Base-by-base conservation (phyloP, 2,888 invertebrate species). In the Drosophila differens region DNA sequence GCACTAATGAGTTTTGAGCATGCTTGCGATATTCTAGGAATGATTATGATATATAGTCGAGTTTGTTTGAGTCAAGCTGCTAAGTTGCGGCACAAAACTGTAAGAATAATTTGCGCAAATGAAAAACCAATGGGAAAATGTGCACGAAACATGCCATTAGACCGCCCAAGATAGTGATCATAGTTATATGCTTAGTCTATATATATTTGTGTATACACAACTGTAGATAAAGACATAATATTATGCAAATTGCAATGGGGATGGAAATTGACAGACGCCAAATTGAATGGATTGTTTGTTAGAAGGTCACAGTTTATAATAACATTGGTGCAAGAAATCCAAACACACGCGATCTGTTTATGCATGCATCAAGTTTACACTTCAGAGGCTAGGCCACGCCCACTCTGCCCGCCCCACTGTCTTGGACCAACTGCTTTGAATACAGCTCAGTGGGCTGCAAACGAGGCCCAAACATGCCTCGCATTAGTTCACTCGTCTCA, bases 151-250 rank as follows among this genome's bases (percentile, higher is more conserved):
- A 81, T 89, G 71, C 82, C 74, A 89, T 86, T 81, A 82, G 79
- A 86, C 79, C 89, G 79, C 89, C 87, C 89, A 81, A 79, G 87
- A 86, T 74, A 69, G 63, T 28, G 58, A 79, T 76, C 81, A 61
- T 49, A 25, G 33, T 22, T 51, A 44, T 61, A 22, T 49, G 14
- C 7, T 28, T 7, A n/a, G 37, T 0, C 35, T 5, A 41, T n/a
- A 28, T 5, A 19, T 19, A 25, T 14, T 16, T 32, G 1, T 32
- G 16, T 9, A 32, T 16, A 35, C 35, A 30, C 30, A 58, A 30
- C 30, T 41, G 30, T 54, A 44, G 25, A 76, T 44, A 76, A 74
- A 87, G 85, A 85, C 76, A 89, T 87, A 70, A 84, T 78, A 85
- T 87, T 87, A 84, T 84, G 81, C 72, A 70, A 77, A 76, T 64